Conservation (phyloP, 2,113 vertebrate species). For the Xiphophorus hellerii region DNA sequence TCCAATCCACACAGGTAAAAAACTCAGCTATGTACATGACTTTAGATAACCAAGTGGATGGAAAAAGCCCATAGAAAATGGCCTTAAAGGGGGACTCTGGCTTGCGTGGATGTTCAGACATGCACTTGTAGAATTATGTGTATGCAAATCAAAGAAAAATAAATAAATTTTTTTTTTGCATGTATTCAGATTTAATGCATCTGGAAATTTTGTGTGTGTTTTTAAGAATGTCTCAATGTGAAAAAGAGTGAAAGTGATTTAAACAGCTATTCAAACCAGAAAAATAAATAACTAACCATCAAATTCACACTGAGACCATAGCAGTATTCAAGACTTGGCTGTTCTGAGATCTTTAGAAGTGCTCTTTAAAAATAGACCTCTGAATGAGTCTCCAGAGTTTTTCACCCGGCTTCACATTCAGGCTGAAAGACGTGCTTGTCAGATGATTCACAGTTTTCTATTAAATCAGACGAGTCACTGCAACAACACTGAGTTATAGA, state of each 20-base stretch:
- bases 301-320: not conserved
- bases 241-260: not conserved
- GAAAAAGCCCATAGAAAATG: too few relatives aligned
- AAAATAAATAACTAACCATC: not conserved
- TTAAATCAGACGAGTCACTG: conserved; percentile 37
- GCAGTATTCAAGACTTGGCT: not conserved
- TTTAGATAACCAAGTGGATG: too few relatives aligned
- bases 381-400: conserved; percentile 31
- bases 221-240: not conserved
- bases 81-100: too few relatives aligned
- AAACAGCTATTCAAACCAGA: not conserved
- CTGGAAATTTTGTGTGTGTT: not conserved
- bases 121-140: not conserved
- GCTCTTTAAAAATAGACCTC: conserved; percentile 24
- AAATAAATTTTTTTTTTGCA: too few relatives aligned
- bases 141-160: not conserved
- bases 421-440: conserved; percentile 31
- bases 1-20: too few relatives aligned
- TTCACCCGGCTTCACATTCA: conserved; percentile 33
- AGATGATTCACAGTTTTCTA: conserved; percentile 43
- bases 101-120: not conserved
- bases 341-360: not conserved
- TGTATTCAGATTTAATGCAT: not conserved
- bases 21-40: too few relatives aligned
- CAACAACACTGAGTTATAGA: conserved; percentile 39